A percentile compares a stretch with the other conserved stretches of the same genome.
Evolutionary conservation across 2,797 vertebrate genomes (phyloP).

Genomic region (Anomalospiza imberbis): DNA sequence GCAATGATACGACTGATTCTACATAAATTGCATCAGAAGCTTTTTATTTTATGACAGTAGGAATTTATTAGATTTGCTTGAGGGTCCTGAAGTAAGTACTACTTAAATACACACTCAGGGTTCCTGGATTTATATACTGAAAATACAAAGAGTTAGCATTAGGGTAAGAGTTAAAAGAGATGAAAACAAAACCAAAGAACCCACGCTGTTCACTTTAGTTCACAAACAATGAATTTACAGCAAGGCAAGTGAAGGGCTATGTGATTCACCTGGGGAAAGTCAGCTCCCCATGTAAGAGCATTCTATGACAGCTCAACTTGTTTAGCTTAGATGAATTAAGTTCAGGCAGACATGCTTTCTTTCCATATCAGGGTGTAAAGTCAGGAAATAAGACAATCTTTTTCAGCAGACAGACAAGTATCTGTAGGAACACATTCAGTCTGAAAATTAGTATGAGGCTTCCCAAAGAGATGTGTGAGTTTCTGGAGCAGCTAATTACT

Average conservation of each 20-base stretch:
- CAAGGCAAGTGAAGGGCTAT: background rate
- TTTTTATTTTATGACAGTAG: background rate
- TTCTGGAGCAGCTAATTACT: background rate
- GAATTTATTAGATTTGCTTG: background rate
- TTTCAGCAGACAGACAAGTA: background rate
- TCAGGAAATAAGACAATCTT: background rate
- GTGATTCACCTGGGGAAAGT: background rate
- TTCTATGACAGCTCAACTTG: background rate
- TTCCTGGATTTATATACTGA: background rate
- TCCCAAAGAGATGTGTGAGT: background rate
- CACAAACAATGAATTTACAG: background rate
- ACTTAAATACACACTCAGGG: background rate
- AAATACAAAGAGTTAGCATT: background rate
- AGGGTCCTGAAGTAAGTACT: background rate
- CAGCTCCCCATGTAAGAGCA: background rate
- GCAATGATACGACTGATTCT: background rate
- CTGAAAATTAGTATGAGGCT: background rate
- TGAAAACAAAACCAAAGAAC: background rate
- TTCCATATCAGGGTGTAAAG: background rate
- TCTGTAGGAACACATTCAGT: background rate
- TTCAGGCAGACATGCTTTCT: background rate
- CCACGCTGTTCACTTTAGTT: fast-evolving
- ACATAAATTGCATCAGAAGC: background rate
- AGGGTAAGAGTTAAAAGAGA: background rate
- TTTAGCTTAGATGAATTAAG: background rate